A percentile compares a stretch with the other conserved stretches of the same genome.
These are phyloP conservation scores for Propithecus coquereli DNA, from an alignment of 2,113 vertebrate species.

Conservation along the genomic window DNA sequence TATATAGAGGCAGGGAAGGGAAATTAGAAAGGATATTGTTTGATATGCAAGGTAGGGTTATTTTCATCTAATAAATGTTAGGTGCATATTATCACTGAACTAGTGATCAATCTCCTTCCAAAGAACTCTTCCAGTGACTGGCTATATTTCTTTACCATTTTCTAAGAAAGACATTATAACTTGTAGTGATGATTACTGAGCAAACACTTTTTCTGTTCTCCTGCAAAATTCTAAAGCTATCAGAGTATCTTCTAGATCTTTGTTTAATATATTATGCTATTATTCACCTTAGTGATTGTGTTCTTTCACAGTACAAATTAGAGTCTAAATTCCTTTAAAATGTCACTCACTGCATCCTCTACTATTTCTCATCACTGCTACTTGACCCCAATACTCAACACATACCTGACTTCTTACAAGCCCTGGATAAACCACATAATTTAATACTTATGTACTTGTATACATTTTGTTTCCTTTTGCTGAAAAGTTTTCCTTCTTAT, in stretches of 20 bases:
- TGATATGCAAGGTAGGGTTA: neutral
- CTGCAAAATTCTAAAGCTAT: neutral
- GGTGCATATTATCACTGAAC: neutral
- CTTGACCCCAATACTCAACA: neutral
- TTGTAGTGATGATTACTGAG: neutral
- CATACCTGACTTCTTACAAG: neutral
- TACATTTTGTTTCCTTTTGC: neutral
- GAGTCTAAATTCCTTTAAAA: neutral
- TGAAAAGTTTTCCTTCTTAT: neutral
- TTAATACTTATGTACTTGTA: neutral
- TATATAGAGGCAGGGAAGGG: neutral
- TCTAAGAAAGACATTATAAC: neutral
- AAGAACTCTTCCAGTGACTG: neutral
- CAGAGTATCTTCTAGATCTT: neutral
- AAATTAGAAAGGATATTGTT: neutral
- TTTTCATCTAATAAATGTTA: neutral
- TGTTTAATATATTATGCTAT: neutral
- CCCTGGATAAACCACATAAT: neutral
- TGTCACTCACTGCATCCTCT: neutral
- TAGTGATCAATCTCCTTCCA: neutral
- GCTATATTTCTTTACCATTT: neutral
- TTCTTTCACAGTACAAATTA: neutral
- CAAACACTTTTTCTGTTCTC: neutral
- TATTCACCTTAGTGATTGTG: neutral
- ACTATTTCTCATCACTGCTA: neutral